Evolutionary conservation across 2,888 invertebrate genomes (phyloP).

Genomic region (Operophtera brumata): DNA sequence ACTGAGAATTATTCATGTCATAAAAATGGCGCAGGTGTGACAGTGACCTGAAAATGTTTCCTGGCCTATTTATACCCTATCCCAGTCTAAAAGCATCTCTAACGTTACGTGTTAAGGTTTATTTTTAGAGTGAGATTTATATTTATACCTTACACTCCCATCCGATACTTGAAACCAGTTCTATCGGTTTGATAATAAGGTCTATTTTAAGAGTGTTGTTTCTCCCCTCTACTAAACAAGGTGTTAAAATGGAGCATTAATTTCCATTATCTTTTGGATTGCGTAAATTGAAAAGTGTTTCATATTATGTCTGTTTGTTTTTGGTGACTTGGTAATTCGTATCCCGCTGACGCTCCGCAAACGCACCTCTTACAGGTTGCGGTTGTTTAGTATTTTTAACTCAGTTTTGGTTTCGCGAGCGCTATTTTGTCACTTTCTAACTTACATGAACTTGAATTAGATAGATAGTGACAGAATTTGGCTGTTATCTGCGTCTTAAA

Average conservation of each 20-base stretch:
- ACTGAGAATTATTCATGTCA: constrained; percentile 18
- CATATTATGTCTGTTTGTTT: neutral
- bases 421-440: too few species aligned
- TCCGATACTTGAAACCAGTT: constrained; percentile 9
- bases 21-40: constrained; percentile 31
- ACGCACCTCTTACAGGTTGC: too few species aligned
- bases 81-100: constrained; percentile 19
- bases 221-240: constrained; percentile 11
- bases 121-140: constrained; percentile 14
- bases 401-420: too few species aligned
- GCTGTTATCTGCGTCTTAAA: too few species aligned
- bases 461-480: too few species aligned
- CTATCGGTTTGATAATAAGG: neutral
- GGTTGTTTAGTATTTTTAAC: too few species aligned
- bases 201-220: neutral
- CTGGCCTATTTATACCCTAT: constrained; percentile 28
- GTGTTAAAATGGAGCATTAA: constrained; percentile 23
- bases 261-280: constrained; percentile 21
- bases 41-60: constrained; percentile 33
- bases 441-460: too few species aligned
- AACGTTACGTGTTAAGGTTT: constrained; percentile 6
- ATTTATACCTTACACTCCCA: constrained; percentile 6
- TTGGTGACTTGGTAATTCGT: too few species aligned
- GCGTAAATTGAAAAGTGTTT: constrained; percentile 21
- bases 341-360: too few species aligned